Percentiles rank a stretch among this genome's conserved stretches.
Evolutionary conservation across 2,888 invertebrate genomes (phyloP).

Genomic region (Panzeria rudis): DNA sequence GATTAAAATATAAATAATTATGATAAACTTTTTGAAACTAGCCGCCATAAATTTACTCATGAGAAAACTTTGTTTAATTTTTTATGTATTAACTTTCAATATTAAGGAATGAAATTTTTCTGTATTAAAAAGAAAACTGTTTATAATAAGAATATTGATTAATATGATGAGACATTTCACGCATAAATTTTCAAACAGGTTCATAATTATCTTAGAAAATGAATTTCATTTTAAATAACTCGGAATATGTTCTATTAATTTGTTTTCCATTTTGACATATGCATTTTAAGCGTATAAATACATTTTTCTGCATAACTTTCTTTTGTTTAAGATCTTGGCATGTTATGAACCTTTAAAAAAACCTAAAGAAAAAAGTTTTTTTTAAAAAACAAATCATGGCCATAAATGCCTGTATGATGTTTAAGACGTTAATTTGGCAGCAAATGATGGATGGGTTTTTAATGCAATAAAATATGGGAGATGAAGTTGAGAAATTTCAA

Average conservation of each 20-base stretch:
- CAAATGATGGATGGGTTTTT: slow-evolving; percentile 26
- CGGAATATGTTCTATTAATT: not conserved
- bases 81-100: not conserved
- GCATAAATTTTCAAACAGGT: not conserved
- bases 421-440: slow-evolving; percentile 8
- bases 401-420: not conserved
- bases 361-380: no score
- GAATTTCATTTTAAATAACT: slow-evolving; percentile 10
- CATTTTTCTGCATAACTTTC: not conserved
- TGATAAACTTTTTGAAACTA: not conserved
- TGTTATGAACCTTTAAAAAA: not conserved
- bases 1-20: not conserved
- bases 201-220: not conserved
- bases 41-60: not conserved
- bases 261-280: not conserved
- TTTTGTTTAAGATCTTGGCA: not conserved
- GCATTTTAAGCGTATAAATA: not conserved
- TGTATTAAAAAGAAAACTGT: not conserved
- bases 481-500: not conserved
- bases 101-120: not conserved
- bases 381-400: not conserved
- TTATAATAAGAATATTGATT: not conserved
- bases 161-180: not conserved
- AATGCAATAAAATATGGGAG: not conserved
- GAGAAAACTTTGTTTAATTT: not conserved